Evolutionary conservation across 2,113 vertebrate species (phyloP), one percentile per base, ranked within the genome.

Genomic region (Cercopithecus mona): DNA sequence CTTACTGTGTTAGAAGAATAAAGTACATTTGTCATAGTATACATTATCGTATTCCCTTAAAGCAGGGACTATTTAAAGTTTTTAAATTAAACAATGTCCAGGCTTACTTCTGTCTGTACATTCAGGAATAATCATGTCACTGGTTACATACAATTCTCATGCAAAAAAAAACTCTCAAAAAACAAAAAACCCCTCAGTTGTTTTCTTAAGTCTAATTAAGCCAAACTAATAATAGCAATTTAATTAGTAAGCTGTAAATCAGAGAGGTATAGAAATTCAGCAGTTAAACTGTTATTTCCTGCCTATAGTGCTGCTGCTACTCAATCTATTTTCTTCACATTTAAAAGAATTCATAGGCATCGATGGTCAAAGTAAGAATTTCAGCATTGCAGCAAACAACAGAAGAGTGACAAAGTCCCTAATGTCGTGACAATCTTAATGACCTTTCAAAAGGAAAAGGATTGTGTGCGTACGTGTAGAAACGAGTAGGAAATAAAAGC

Each of bases 21-120:
- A 96, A 96, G 85, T 96, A 97, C 95, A 97, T 98, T 97, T 98
- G 75, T 86, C 97, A 95, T 82, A 97, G 93, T 97, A 97, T 97
- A 96, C 90, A 96, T 94, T 94, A 95, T 91, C 52, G 57, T 79
- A 94, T 40, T 96, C 96, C 96, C 72, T 97, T 91, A 17, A 16
- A 96, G 83, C 78, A 97, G 86, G 80, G 89, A 93, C 86, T 96
- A 90, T 92, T 96, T 90, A 94, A 88, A 96, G 61, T 45, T 87
- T 90, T 93, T 85, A 90, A 96, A 90, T 88, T 88, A 90, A 95
- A 92, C 97, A 82, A 93, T 75, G 30, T 97, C 92, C 76, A 98
- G 91, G 93, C 70, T 97, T 97, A 97, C 64, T 87, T 97, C 97
- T 96, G 89, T 92, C 85, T 96, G 85, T 94, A 97, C 96, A 98